Percentiles rank a stretch among this genome's conserved stretches.
Conservation (phyloP, 2,888 invertebrate species). For the Ceratothoa steindachneri region DNA sequence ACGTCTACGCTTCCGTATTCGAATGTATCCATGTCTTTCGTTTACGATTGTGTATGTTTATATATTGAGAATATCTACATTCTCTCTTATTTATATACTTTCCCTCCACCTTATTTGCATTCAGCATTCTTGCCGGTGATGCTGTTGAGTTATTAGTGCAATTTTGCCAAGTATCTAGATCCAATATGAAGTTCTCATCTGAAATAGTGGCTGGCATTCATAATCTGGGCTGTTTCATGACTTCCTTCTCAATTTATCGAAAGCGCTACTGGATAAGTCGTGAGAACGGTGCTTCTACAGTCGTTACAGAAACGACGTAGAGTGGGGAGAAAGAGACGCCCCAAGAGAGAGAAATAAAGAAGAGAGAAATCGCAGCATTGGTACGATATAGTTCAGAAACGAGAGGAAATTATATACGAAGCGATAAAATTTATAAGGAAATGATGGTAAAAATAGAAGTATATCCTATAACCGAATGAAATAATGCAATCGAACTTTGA, state of each 20-base stretch:
- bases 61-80: not conserved
- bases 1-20: too few relatives aligned
- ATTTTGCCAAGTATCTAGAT: conserved; percentile 37
- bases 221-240: conserved; percentile 37
- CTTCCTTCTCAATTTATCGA: conserved; percentile 32
- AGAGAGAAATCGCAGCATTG: not conserved
- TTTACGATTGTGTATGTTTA: too few relatives aligned
- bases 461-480: not conserved
- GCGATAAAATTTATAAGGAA: not conserved
- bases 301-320: not conserved
- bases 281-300: not conserved
- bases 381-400: not conserved
- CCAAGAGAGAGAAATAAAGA: not conserved
- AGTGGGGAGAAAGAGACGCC: not conserved
- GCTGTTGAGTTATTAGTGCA: conserved; percentile 38
- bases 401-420: not conserved
- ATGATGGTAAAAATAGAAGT: not conserved
- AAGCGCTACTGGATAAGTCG: not conserved
- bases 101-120: conserved; percentile 13
- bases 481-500: too few relatives aligned
- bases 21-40: too few relatives aligned
- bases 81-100: not conserved
- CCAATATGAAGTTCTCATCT: conserved; percentile 32
- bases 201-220: conserved; percentile 37
- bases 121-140: conserved; percentile 31